Base-by-base conservation (phyloP, 2,113 vertebrate species). In the Psophia crepitans region DNA sequence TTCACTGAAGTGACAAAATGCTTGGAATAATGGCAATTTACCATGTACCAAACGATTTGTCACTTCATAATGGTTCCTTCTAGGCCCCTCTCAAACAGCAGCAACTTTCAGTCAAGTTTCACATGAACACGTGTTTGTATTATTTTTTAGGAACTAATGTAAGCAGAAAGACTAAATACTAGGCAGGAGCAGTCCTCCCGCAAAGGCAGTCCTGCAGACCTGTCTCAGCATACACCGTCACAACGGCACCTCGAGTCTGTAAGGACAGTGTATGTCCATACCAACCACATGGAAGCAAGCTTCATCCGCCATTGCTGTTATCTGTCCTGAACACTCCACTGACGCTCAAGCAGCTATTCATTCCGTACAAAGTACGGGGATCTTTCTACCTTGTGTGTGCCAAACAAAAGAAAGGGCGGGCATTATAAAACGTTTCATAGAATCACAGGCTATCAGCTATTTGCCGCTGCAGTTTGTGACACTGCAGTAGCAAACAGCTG, bases 121-220 rank as follows among this genome's bases (percentile, higher is more conserved):
- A 91, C 12, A 35, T 10, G 9, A 60, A 74, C 8, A 26, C 3
- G 9, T 32, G 27, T 49, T 60, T 87, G 35, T 24, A 61, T 41
- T 35, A 41, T 44, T 58, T 70, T 66, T 43, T 30, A 66, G 56
- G 57, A 76, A 82, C 35, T 81, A 39, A 39, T 43, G 4, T 43
- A n/a, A 76, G 46, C 24, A 69, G 35, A 76, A 75, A 80, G 56
- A 44, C 35, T 51, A 51, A 41, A 24, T 28, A 20, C 22, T n/a
- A 26, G 0, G 4, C 22, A 71, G 63, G 49, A 70, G 37, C 0
- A 0, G 17, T 75, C 15, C 41, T 73, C 44, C 49, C 4, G 1
- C n/a, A 53, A 48, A 56, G 57, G 39, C 61, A 84, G 43, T 15
- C n/a, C 44, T 78, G 33, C 68, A 71, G 46, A 65, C 17, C 63